Conservation (phyloP, 37 sponge, comb jelly and placozoan genomes). For the Diacarnus erythraeanus region DNA sequence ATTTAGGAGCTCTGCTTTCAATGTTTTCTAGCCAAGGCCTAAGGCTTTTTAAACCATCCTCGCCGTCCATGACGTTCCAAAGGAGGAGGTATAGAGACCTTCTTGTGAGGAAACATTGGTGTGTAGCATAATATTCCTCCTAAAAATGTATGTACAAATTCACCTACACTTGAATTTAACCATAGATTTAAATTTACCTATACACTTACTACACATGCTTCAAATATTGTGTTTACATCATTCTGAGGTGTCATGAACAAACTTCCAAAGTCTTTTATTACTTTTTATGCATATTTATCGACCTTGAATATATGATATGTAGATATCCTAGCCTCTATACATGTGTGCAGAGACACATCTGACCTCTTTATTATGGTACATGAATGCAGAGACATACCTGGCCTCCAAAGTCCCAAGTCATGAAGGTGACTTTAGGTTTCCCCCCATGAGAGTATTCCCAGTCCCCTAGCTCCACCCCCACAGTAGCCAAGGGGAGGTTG, state of each 20-base stretch:
- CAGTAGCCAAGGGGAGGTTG: slow-evolving; percentile 59
- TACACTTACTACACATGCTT: too few species aligned
- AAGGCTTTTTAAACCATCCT: slow-evolving; percentile 60
- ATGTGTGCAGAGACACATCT: neutral
- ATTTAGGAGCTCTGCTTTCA: slow-evolving; percentile 65
- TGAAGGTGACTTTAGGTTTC: slow-evolving; percentile 68
- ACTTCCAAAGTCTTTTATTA: too few species aligned
- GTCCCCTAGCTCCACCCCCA: slow-evolving; percentile 78
- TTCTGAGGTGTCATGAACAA: too few species aligned
- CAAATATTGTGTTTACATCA: too few species aligned
- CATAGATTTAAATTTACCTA: too few species aligned
- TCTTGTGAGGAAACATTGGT: slow-evolving; percentile 86
- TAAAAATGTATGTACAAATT: slow-evolving; percentile 10
- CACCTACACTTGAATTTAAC: too few species aligned
- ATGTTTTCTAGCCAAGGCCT: slow-evolving; percentile 86
- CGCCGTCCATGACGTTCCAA: slow-evolving; percentile 75
- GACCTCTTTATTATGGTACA: too few species aligned
- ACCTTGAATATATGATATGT: neutral
- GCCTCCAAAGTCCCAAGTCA: slow-evolving; percentile 95
- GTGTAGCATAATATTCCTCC: slow-evolving; percentile 90
- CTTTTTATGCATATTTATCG: neutral
- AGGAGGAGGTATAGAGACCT: slow-evolving; percentile 77
- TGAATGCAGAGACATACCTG: slow-evolving; percentile 44
- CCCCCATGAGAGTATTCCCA: slow-evolving; percentile 57
- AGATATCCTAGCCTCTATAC: neutral